phyloP scores from a whole-genome alignment of 2,888 invertebrate genomes.

The Noctua janthe region DNA sequence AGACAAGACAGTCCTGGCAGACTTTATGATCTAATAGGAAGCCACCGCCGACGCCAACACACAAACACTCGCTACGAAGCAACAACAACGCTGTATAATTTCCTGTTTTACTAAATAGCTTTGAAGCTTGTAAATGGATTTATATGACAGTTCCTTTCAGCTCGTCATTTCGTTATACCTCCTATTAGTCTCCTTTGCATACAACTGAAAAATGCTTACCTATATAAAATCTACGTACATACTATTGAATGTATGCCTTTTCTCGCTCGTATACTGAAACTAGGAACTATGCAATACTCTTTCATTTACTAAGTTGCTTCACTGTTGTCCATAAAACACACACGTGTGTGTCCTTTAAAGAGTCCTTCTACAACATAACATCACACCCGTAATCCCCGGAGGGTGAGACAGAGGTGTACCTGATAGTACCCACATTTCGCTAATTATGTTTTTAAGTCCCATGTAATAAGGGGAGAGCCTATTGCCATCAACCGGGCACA shows the following conservation, averaged over 20 bases:
- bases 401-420: not conserved
- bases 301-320: not conserved
- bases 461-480: not conserved
- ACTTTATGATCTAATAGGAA: constrained; percentile 89
- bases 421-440: not conserved
- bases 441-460: not conserved
- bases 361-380: not conserved
- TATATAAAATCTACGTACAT: not conserved
- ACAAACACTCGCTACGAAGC: constrained; percentile 77
- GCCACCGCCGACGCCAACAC: constrained; percentile 81
- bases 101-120: constrained; percentile 87
- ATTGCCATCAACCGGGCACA: not conserved
- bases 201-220: constrained; percentile 6
- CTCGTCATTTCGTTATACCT: constrained; percentile 67
- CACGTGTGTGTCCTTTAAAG: not conserved
- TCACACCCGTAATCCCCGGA: not conserved
- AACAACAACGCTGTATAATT: constrained; percentile 86
- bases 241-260: not conserved
- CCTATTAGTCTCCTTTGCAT: constrained; percentile 40
- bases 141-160: constrained; percentile 75
- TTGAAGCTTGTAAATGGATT: constrained; percentile 84
- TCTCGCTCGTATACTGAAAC: not conserved
- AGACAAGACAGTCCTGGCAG: constrained; percentile 82
- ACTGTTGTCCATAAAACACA: not conserved
- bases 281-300: not conserved